A percentile compares a stretch with the other conserved stretches of the same genome.
These are phyloP conservation scores for Lithobates pipiens DNA, from an alignment of 2,797 vertebrate genomes.

Conservation along the genomic window DNA sequence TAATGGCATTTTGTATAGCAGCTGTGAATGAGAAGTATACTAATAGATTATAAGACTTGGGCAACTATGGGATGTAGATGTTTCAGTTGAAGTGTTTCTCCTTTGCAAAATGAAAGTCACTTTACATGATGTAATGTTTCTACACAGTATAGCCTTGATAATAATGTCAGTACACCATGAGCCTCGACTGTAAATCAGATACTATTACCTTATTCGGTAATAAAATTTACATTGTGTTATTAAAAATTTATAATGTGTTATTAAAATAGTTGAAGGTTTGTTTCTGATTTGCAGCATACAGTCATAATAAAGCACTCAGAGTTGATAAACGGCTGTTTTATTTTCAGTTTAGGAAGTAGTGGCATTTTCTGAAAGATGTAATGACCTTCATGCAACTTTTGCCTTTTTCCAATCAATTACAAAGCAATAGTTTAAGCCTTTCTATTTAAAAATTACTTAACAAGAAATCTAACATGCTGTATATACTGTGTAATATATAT, in stretches of 20 bases:
- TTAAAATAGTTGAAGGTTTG: slow-evolving; percentile 56
- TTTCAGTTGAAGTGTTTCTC: slow-evolving; percentile 24
- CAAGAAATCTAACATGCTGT: no score
- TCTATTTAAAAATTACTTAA: not conserved
- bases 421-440: slow-evolving; percentile 2
- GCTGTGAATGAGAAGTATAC: no score
- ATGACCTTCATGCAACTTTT: slow-evolving; percentile 51
- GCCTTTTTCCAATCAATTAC: not conserved
- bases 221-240: slow-evolving; percentile 60
- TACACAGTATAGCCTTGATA: slow-evolving; percentile 36
- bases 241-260: slow-evolving; percentile 58
- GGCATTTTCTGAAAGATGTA: slow-evolving; percentile 47
- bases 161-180: slow-evolving; percentile 21
- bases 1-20: no score
- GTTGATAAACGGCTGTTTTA: slow-evolving; percentile 56
- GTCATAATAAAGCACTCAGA: slow-evolving; percentile 52
- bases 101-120: slow-evolving; percentile 50
- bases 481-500: no score
- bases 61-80: no score
- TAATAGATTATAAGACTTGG: no score
- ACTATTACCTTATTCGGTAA: slow-evolving; percentile 53
- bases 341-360: slow-evolving; percentile 40
- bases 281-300: slow-evolving; percentile 51
- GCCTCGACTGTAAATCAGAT: slow-evolving; percentile 51
- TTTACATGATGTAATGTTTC: slow-evolving; percentile 37